Evolutionary conservation across 2,888 invertebrate species (phyloP), one percentile per base, ranked within the genome.

Genomic region (Corythucha ciliata): DNA sequence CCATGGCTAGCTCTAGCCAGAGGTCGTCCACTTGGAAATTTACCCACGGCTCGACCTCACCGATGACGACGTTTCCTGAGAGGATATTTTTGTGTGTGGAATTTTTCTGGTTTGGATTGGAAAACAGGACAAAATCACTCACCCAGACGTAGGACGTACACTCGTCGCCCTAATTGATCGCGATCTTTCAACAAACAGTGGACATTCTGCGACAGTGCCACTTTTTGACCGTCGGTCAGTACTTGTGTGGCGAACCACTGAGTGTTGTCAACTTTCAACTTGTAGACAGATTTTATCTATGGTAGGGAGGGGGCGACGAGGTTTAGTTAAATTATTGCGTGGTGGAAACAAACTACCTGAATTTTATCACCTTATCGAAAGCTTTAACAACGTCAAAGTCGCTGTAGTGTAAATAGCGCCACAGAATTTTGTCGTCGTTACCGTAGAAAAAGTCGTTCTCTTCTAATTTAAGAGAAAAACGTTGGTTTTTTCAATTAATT

Each of bases 91-190:
- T n/a, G n/a, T 29, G 8, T 29, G n/a, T 29, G 29, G 29, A 29
- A 29, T 10, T 29, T 29, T n/a, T 29, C 10, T 29, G 8, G 29
- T 10, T 29, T 29, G 29, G 29, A 10, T 10, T 29, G 14, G 7
- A 8, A 36, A n/a, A n/a, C n/a, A n/a, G n/a, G n/a, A n/a, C n/a
- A n/a, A 22, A 21, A 27, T 46, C 52, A 61, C 64, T 62, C 63
- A 71, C 72, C 70, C 57, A 71, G 66, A 61, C 69, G 64, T 44
- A 72, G 65, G 46, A 69, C 54, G 53, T 66, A 69, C 40, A 70
- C 63, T 25, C 65, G 60, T 48, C 69, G 59, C 24, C 69, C 69
- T 49, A 63, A 61, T 46, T 61, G 65, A 52, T 70, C 70, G 46
- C 64, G 58, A 4, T 60, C 61, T 20, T 62, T 58, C 26, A 68